phyloP scores from a whole-genome alignment of 1,140 invertebrate species.

The Nymphalis io region DNA sequence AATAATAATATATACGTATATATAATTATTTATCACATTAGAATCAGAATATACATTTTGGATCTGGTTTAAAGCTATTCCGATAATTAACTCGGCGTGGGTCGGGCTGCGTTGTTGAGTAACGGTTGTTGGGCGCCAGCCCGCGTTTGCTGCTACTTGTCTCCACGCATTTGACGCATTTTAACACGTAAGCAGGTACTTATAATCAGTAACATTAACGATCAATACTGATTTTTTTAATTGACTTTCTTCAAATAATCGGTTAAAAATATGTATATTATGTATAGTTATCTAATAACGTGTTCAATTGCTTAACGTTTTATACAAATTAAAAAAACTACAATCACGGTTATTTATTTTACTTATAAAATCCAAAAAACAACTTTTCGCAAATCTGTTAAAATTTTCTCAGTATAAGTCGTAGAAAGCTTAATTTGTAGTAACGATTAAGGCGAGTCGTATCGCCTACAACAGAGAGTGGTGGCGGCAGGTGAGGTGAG shows the following conservation, averaged over 20 bases:
- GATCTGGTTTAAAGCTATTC: slow-evolving; percentile 19
- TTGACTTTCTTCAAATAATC: too few species aligned
- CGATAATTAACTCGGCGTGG: slow-evolving; percentile 28
- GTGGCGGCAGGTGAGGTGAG: slow-evolving; percentile 55
- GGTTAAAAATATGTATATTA: too few species aligned
- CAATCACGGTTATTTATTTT: too few species aligned
- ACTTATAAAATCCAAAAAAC: too few species aligned
- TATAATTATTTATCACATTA: too few species aligned
- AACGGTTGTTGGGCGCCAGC: slow-evolving; percentile 36
- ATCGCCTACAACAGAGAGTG: slow-evolving; percentile 31
- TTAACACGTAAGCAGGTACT: slow-evolving; percentile 30
- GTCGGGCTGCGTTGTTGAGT: slow-evolving; percentile 26
- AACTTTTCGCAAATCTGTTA: not conserved
- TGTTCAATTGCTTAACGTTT: too few species aligned
- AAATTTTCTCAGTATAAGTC: slow-evolving; percentile 44
- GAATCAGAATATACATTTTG: slow-evolving; percentile 1
- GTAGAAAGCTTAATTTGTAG: slow-evolving; percentile 65
- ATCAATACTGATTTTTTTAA: too few species aligned
- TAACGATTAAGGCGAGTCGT: slow-evolving; percentile 49
- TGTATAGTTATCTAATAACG: too few species aligned
- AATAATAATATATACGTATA: too few species aligned
- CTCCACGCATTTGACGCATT: slow-evolving; percentile 39
- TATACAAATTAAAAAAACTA: too few species aligned
- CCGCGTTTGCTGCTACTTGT: slow-evolving; percentile 16
- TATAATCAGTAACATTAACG: too few species aligned